phyloP scores from a whole-genome alignment of 2,797 vertebrate species.

The Sebastes hubbsi region DNA sequence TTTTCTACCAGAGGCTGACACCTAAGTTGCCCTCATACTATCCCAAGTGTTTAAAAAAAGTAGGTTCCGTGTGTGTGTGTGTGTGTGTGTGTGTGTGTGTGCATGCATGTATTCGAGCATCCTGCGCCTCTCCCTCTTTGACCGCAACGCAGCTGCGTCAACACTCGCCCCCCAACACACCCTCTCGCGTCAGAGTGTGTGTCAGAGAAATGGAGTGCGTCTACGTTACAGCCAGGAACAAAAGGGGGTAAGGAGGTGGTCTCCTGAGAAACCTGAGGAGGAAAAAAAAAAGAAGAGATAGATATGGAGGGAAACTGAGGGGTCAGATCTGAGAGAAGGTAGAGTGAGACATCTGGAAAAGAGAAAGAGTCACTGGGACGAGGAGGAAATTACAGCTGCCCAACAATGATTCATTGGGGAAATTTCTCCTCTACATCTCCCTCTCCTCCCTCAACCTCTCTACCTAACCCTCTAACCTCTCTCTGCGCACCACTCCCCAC shows the following conservation, averaged over 20 bases:
- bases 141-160: slow-evolving; percentile 74
- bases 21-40: slow-evolving; percentile 29
- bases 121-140: slow-evolving; percentile 63
- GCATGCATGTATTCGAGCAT: slow-evolving; percentile 42
- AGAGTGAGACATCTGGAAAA: slow-evolving; percentile 85
- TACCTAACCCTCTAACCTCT: slow-evolving; percentile 59
- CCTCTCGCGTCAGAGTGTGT: slow-evolving; percentile 55
- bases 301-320: slow-evolving; percentile 62
- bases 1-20: slow-evolving; percentile 67
- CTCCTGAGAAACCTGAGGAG: slow-evolving; percentile 56
- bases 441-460: slow-evolving; percentile 61
- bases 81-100: neutral
- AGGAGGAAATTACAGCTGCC: slow-evolving; percentile 83
- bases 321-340: slow-evolving; percentile 76
- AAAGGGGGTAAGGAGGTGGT: slow-evolving; percentile 42
- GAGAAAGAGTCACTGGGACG: slow-evolving; percentile 69
- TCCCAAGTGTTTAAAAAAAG: slow-evolving; percentile 40
- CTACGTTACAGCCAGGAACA: slow-evolving; percentile 57
- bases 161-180: slow-evolving; percentile 60
- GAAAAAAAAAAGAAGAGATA: slow-evolving; percentile 37
- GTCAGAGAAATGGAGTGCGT: slow-evolving; percentile 61
- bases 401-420: slow-evolving; percentile 84
- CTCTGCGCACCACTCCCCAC: slow-evolving; percentile 24
- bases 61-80: neutral
- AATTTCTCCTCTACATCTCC: slow-evolving; percentile 74